A percentile compares a stretch with the other conserved stretches of the same genome.
Evolutionary conservation across 2,113 vertebrate species (phyloP).

Genomic region (Toxostoma redivivum): DNA sequence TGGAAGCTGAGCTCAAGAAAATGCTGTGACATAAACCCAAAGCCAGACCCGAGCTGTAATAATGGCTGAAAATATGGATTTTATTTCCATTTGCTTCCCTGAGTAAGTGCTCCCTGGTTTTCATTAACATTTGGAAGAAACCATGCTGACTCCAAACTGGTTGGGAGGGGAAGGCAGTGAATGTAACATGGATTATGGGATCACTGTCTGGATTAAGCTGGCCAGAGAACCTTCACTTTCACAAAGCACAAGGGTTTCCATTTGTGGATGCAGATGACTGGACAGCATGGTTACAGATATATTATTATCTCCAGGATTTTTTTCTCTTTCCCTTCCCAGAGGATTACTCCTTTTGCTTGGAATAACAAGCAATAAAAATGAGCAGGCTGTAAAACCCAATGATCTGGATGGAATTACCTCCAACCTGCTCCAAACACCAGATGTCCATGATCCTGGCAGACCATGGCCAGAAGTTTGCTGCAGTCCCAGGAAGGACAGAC

Average conservation of each 20-base stretch:
- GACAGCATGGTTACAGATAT: neutral
- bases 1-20: neutral
- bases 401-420: neutral
- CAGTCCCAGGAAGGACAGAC: neutral
- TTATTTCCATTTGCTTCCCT: slow-evolving; percentile 5
- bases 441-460: neutral
- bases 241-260: neutral
- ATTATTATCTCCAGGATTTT: neutral
- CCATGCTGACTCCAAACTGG: neutral
- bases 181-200: slow-evolving; percentile 42
- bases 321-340: neutral
- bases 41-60: neutral
- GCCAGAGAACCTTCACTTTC: neutral
- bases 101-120: neutral
- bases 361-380: neutral
- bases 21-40: neutral
- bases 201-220: slow-evolving; percentile 32
- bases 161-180: slow-evolving; percentile 29
- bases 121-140: slow-evolving; percentile 39
- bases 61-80: neutral
- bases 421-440: neutral
- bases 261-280: neutral
- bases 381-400: neutral
- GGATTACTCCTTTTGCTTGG: neutral
- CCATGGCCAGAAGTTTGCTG: neutral